Evolutionary conservation across 1,140 invertebrate genomes (phyloP).

Genomic region (Drosophila takahashii): DNA sequence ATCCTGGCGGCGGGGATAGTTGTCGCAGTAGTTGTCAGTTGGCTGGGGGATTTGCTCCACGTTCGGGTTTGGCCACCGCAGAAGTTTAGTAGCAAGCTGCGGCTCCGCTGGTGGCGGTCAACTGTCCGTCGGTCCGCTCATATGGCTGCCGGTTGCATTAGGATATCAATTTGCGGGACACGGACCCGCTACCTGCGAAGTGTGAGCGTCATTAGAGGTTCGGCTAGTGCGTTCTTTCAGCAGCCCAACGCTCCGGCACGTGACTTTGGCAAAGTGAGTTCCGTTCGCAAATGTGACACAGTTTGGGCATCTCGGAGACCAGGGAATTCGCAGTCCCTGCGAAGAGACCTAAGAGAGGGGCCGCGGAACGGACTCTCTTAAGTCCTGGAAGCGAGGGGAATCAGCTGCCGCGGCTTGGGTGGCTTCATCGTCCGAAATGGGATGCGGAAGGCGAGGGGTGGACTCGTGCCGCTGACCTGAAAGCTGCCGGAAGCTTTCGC

Average conservation of each 20-base stretch:
- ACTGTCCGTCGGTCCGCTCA: constrained; percentile 5
- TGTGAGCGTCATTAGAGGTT: constrained; percentile 14
- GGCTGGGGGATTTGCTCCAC: constrained; percentile 42
- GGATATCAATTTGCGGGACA: constrained; percentile 56
- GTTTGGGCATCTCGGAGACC: constrained; percentile 31
- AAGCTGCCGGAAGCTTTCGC: constrained; percentile 47
- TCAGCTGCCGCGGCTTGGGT: constrained; percentile 47
- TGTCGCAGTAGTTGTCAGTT: constrained; percentile 61
- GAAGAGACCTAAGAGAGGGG: constrained; percentile 24
- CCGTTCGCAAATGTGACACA: constrained; percentile 73
- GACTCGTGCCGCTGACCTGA: constrained; percentile 52
- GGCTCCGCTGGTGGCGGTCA: constrained; percentile 16
- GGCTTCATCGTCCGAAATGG: constrained; percentile 14
- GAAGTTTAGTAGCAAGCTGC: constrained; percentile 69
- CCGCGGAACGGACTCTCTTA: constrained; percentile 34
- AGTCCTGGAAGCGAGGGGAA: constrained; percentile 57
- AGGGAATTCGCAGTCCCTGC: constrained; percentile 4
- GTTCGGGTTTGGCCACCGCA: constrained; percentile 61
- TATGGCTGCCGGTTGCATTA: constrained; percentile 44
- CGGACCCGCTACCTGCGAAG: constrained; percentile 38
- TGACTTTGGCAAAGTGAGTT: constrained; percentile 63
- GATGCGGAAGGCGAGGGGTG: neutral
- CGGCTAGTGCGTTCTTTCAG: constrained; percentile 1
- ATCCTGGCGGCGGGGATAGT: constrained; percentile 67
- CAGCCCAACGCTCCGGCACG: constrained; percentile 40